phyloP scores from a whole-genome alignment of 2,113 vertebrate species.

The Nothoprocta perdicaria region DNA sequence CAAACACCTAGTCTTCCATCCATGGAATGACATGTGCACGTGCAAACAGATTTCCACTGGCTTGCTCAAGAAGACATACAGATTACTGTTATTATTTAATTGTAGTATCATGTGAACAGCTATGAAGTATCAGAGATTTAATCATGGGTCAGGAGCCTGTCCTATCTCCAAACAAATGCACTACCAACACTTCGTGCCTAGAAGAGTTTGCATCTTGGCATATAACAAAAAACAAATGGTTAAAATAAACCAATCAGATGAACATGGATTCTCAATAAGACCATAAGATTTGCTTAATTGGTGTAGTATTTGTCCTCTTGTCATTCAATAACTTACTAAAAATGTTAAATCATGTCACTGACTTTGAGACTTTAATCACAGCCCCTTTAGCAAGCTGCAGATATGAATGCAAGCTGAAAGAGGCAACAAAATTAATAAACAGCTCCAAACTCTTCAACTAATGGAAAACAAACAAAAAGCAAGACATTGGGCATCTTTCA shows the following conservation, averaged over 20 bases:
- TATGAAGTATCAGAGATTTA: not conserved
- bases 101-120: not conserved
- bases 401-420: not conserved
- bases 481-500: not conserved
- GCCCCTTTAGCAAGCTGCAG: not conserved
- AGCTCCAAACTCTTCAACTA: not conserved
- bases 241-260: not conserved
- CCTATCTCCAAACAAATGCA: not conserved
- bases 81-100: not conserved
- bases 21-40: not conserved
- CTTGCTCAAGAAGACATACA: not conserved
- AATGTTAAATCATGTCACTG: not conserved
- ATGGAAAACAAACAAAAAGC: conserved; percentile 17
- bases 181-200: not conserved
- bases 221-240: not conserved
- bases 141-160: not conserved
- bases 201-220: not conserved
- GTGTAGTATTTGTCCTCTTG: not conserved
- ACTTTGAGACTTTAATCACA: not conserved
- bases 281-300: not conserved
- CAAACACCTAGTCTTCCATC: not conserved
- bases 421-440: conserved; percentile 2
- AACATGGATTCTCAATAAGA: not conserved
- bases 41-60: not conserved
- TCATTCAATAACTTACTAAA: not conserved